Percentiles rank a stretch among this genome's conserved stretches.
Evolutionary conservation across 2,797 vertebrate genomes (phyloP).

Genomic region (Rhodeus uyekii): DNA sequence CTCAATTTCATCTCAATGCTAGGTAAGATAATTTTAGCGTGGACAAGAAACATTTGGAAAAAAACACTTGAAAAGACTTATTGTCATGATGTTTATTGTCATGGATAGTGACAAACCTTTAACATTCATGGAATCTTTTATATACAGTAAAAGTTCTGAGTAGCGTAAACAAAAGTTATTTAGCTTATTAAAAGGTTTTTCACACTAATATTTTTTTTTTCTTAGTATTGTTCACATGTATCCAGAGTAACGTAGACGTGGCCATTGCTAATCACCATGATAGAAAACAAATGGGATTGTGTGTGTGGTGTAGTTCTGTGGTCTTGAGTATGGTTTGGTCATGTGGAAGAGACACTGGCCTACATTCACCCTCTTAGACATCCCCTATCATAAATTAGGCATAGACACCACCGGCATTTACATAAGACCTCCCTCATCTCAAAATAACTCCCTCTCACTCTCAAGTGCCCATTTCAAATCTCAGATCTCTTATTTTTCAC

Average conservation of each 20-base stretch:
- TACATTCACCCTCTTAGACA: conserved; percentile 57
- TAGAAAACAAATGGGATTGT: conserved; percentile 7
- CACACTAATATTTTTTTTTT: not conserved
- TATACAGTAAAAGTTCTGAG: not conserved
- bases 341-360: conserved; percentile 56
- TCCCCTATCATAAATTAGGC: conserved; percentile 69
- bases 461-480: conserved; percentile 45
- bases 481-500: conserved; percentile 19
- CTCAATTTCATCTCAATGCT: not conserved
- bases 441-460: conserved; percentile 62
- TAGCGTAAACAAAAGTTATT: not conserved
- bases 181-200: not conserved
- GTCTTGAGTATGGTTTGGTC: conserved; percentile 45
- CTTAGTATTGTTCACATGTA: too few species aligned
- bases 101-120: not conserved
- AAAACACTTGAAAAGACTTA: too few species aligned
- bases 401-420: conserved; percentile 67
- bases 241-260: too few species aligned
- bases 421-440: conserved; percentile 65
- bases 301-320: conserved; percentile 14
- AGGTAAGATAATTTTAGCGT: not conserved
- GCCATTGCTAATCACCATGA: not conserved
- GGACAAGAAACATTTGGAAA: not conserved
- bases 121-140: not conserved
- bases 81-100: not conserved